Evolutionary conservation across 2,113 vertebrate species (phyloP).

Genomic region (Eulemur macaco): DNA sequence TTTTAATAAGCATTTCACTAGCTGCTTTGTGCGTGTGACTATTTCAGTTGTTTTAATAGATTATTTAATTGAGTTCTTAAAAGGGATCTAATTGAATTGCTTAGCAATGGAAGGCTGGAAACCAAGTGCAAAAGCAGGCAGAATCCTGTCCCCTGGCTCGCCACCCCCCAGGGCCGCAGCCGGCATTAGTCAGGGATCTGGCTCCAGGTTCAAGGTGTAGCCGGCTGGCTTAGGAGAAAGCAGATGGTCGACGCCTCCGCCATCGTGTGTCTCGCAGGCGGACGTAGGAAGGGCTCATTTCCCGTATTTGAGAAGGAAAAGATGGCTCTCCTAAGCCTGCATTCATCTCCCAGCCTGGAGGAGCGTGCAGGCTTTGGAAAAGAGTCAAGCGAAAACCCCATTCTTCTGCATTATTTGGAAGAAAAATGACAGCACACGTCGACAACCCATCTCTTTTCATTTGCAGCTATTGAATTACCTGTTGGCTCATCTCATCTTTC

Average conservation of each 20-base stretch:
- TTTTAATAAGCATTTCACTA: slow-evolving; percentile 50
- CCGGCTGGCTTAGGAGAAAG: neutral
- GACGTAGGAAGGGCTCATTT: neutral
- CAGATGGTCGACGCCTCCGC: slow-evolving; percentile 9
- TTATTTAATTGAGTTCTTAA: slow-evolving; percentile 76
- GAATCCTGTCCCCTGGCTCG: neutral
- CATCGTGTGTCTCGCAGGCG: neutral
- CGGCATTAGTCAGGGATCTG: neutral
- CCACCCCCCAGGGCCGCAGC: neutral
- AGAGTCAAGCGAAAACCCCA: slow-evolving; percentile 49
- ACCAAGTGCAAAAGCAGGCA: slow-evolving; percentile 26
- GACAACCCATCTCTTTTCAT: slow-evolving; percentile 52
- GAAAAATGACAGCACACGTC: slow-evolving; percentile 29
- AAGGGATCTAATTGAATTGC: slow-evolving; percentile 69
- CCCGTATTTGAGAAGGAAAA: slow-evolving; percentile 30
- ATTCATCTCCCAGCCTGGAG: slow-evolving; percentile 44
- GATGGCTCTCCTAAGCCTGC: neutral
- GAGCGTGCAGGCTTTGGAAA: neutral
- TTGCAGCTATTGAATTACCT: slow-evolving; percentile 68
- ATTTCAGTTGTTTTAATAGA: slow-evolving; percentile 72
- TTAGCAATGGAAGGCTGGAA: slow-evolving; percentile 24
- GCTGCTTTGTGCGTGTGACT: slow-evolving; percentile 36
- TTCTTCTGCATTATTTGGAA: slow-evolving; percentile 45
- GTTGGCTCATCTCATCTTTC: slow-evolving; percentile 64
- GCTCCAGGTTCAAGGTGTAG: neutral